A percentile compares a stretch with the other conserved stretches of the same genome.
Evolutionary conservation across 2,888 invertebrate species (phyloP).

Genomic region (Nomada fucata): DNA sequence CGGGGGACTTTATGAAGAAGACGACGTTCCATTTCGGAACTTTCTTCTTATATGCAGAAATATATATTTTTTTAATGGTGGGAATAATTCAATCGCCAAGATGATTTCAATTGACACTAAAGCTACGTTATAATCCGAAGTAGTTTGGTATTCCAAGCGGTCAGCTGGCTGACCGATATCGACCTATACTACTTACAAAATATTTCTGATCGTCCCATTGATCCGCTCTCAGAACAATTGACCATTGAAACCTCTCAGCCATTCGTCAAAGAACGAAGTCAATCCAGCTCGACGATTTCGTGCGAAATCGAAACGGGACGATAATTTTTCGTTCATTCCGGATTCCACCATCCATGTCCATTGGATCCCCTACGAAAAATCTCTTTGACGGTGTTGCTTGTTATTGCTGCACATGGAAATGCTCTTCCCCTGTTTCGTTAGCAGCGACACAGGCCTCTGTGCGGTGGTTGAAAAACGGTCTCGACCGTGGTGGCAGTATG

Average conservation of each 20-base stretch:
- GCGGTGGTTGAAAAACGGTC: constrained; percentile 61
- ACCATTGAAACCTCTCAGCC: not conserved
- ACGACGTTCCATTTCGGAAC: too few relatives aligned
- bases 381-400: constrained; percentile 29
- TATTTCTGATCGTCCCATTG: too few relatives aligned
- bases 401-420: constrained; percentile 35
- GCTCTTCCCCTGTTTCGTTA: constrained; percentile 66
- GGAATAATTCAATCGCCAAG: too few relatives aligned
- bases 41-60: too few relatives aligned
- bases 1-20: too few relatives aligned
- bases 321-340: not conserved
- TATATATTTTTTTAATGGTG: too few relatives aligned
- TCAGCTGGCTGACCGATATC: too few relatives aligned
- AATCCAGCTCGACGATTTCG: not conserved
- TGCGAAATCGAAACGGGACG: not conserved
- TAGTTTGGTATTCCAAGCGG: too few relatives aligned
- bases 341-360: constrained; percentile 3
- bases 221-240: not conserved
- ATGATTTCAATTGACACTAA: too few relatives aligned
- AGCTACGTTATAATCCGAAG: too few relatives aligned
- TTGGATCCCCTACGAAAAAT: constrained; percentile 4
- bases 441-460: constrained; percentile 39
- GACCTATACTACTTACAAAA: too few relatives aligned
- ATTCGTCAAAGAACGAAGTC: not conserved
- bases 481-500: constrained; percentile 53